A percentile compares a stretch with the other conserved stretches of the same genome.
These are phyloP conservation scores for Pachyramphus minor DNA, from an alignment of 2,113 vertebrate genomes.

Conservation along the genomic window DNA sequence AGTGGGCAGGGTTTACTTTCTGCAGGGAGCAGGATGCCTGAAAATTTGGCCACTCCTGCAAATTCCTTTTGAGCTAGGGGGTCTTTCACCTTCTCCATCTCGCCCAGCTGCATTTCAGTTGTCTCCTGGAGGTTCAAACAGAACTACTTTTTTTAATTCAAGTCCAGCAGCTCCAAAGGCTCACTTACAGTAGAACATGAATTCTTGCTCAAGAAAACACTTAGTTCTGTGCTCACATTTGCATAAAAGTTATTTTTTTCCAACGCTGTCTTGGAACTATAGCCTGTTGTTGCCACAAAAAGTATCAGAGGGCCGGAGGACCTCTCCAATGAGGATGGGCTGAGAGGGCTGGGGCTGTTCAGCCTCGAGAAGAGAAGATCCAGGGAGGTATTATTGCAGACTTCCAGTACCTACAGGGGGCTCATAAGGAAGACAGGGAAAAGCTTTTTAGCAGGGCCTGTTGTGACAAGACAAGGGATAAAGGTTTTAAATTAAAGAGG, in stretches of 20 bases:
- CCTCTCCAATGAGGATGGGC: background rate
- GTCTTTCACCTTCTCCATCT: background rate
- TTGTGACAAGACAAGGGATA: fast-evolving
- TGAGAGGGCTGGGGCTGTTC: background rate
- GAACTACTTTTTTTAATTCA: background rate
- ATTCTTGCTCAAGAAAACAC: background rate
- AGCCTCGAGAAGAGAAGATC: background rate
- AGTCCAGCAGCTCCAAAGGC: background rate
- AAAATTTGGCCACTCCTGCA: background rate
- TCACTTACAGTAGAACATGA: background rate
- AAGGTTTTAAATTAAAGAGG: background rate
- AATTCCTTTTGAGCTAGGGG: background rate
- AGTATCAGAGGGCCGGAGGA: background rate
- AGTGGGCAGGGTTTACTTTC: background rate
- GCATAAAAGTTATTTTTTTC: background rate
- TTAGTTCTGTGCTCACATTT: background rate
- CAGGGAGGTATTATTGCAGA: fast-evolving
- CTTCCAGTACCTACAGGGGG: background rate
- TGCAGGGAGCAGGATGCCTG: fast-evolving
- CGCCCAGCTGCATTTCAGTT: background rate
- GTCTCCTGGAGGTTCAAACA: background rate
- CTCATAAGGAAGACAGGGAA: background rate
- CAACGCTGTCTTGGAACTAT: background rate
- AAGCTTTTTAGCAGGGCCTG: background rate
- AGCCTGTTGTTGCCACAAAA: background rate